These are phyloP conservation scores for Charaxes varanes DNA, from an alignment of 1,140 invertebrate genomes.

Conservation along the genomic window DNA sequence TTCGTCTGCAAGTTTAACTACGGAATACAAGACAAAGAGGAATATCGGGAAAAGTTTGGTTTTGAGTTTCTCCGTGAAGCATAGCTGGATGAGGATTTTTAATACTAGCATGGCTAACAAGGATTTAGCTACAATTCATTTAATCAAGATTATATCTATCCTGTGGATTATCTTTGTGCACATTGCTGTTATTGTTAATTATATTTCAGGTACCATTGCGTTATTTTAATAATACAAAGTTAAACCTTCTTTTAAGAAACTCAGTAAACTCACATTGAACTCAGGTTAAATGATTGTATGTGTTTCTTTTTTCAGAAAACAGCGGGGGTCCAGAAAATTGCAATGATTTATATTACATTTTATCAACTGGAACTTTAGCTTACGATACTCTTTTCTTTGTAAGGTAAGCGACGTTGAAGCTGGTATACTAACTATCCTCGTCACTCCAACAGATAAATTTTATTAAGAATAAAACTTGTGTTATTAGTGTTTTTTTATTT, in stretches of 20 bases:
- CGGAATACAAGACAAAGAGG: slow-evolving; percentile 34
- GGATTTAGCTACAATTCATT: slow-evolving; percentile 44
- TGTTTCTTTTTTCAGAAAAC: slow-evolving; percentile 35
- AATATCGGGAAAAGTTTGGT: slow-evolving; percentile 42
- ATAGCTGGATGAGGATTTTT: slow-evolving; percentile 54
- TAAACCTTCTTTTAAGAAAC: too few relatives aligned
- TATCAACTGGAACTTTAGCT: slow-evolving; percentile 51
- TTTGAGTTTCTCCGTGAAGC: slow-evolving; percentile 51
- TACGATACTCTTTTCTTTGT: slow-evolving; percentile 59
- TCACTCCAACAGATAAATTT: too few relatives aligned
- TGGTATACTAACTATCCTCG: not conserved
- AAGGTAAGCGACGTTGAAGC: slow-evolving; percentile 33
- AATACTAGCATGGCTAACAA: slow-evolving; percentile 60
- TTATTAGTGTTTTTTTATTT: too few relatives aligned
- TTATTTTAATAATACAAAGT: too few relatives aligned
- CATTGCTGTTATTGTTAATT: slow-evolving; percentile 39
- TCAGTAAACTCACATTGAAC: slow-evolving; percentile 4
- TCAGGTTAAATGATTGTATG: not conserved
- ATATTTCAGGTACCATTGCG: slow-evolving; percentile 46
- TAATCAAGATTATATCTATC: slow-evolving; percentile 41
- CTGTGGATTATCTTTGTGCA: slow-evolving; percentile 60
- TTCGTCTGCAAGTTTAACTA: slow-evolving; percentile 39
- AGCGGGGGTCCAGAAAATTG: slow-evolving; percentile 32
- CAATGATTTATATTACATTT: slow-evolving; percentile 39
- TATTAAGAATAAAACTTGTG: too few relatives aligned